A percentile compares a stretch with the other conserved stretches of the same genome.
phyloP scores from a whole-genome alignment of 2,113 vertebrate species.

The Falcunculus frontatus region DNA sequence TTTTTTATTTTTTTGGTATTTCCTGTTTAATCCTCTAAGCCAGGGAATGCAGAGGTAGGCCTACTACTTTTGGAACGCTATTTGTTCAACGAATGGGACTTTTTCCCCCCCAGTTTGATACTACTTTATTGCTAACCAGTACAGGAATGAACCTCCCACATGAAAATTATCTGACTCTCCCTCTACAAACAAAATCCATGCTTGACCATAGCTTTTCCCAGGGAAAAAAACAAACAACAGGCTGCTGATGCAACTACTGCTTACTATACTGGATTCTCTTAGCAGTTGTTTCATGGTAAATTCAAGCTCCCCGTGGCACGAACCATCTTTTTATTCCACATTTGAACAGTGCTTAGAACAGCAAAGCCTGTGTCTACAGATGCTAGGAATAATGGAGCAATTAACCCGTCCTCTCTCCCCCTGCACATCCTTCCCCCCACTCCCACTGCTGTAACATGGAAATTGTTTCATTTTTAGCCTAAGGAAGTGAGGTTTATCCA shows the following conservation, averaged over 20 bases:
- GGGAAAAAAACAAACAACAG: not conserved
- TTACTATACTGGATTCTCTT: not conserved
- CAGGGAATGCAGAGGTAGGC: constrained; percentile 46
- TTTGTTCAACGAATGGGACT: not conserved
- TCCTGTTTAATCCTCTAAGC: constrained; percentile 49
- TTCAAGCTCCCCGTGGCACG: not conserved
- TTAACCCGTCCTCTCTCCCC: not conserved
- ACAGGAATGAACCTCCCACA: not conserved
- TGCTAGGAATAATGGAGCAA: not conserved
- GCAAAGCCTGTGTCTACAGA: not conserved
- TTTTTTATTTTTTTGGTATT: constrained; percentile 45
- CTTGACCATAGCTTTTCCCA: not conserved
- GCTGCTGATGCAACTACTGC: not conserved
- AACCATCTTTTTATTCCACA: not conserved
- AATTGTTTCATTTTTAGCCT: not conserved
- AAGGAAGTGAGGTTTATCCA: not conserved
- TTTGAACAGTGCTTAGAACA: not conserved
- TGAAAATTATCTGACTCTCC: not conserved
- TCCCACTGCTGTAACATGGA: not conserved
- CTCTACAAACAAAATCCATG: not conserved
- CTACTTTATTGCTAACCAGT: not conserved
- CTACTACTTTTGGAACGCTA: not conserved
- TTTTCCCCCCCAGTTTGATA: not conserved
- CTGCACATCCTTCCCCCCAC: not conserved
- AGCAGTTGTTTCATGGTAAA: constrained; percentile 1